phyloP scores from a whole-genome alignment of 2,113 vertebrate species.

The Tragulus kanchil region DNA sequence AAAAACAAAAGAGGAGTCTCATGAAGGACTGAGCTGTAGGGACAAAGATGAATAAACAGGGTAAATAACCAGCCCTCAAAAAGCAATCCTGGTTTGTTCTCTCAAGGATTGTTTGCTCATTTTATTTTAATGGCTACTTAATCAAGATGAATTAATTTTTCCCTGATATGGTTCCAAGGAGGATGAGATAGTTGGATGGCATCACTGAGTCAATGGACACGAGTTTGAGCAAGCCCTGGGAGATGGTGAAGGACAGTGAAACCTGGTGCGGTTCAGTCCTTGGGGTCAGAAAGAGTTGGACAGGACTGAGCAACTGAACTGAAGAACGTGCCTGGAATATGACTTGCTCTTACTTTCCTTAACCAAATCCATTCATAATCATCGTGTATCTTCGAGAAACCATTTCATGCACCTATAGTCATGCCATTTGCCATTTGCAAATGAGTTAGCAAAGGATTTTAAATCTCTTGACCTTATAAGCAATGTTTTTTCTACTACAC shows the following conservation, averaged over 20 bases:
- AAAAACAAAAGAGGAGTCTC: not conserved
- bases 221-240: no score
- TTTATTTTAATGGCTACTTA: constrained; percentile 81
- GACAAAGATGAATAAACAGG: constrained; percentile 54
- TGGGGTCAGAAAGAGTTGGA: no score
- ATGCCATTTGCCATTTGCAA: not conserved
- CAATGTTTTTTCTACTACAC: constrained; percentile 35
- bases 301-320: no score
- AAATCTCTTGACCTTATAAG: not conserved
- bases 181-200: no score
- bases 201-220: no score
- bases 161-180: constrained; percentile 58
- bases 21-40: not conserved
- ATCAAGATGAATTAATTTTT: constrained; percentile 81
- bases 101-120: constrained; percentile 77
- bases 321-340: not conserved
- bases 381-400: not conserved
- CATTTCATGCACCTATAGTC: not conserved
- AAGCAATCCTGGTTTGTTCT: constrained; percentile 59
- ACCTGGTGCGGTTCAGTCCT: no score
- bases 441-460: constrained; percentile 39
- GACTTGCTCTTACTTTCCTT: not conserved
- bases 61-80: constrained; percentile 62
- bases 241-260: no score
- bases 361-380: not conserved